Evolutionary conservation across 2,113 vertebrate species (phyloP).

Genomic region (Danionella cerebrum): DNA sequence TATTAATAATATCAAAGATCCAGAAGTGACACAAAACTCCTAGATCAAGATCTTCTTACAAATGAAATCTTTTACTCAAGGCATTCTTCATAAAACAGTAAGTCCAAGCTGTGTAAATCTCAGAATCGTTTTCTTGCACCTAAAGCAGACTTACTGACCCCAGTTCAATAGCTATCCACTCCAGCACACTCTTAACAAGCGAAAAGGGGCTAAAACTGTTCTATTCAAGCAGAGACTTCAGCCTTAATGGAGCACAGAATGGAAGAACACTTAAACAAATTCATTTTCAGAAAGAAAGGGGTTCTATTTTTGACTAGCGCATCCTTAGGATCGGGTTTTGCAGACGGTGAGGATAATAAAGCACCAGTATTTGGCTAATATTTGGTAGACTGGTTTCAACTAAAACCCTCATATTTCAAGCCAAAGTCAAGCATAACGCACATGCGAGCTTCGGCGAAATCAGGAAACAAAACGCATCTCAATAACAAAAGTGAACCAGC

Average conservation of each 20-base stretch:
- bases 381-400: too few relatives aligned
- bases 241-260: slow-evolving; percentile 40
- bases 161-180: slow-evolving; percentile 26
- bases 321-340: slow-evolving; percentile 16
- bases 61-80: slow-evolving; percentile 34
- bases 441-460: not conserved
- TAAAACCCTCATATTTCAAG: too few relatives aligned
- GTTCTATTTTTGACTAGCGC: slow-evolving; percentile 6
- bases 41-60: too few relatives aligned
- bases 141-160: slow-evolving; percentile 17
- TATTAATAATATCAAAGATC: too few relatives aligned
- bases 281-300: slow-evolving; percentile 32
- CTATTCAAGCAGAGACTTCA: slow-evolving; percentile 29
- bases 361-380: not conserved
- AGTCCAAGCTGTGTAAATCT: not conserved
- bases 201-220: slow-evolving; percentile 44
- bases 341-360: not conserved
- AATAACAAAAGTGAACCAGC: not conserved
- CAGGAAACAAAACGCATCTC: not conserved
- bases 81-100: slow-evolving; percentile 1
- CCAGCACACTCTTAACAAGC: slow-evolving; percentile 38
- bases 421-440: not conserved
- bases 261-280: slow-evolving; percentile 13
- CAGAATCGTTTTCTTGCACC: slow-evolving; percentile 7
- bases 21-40: too few relatives aligned